Conservation (phyloP, 2,797 vertebrate genomes). For the Heliangelus exortis region DNA sequence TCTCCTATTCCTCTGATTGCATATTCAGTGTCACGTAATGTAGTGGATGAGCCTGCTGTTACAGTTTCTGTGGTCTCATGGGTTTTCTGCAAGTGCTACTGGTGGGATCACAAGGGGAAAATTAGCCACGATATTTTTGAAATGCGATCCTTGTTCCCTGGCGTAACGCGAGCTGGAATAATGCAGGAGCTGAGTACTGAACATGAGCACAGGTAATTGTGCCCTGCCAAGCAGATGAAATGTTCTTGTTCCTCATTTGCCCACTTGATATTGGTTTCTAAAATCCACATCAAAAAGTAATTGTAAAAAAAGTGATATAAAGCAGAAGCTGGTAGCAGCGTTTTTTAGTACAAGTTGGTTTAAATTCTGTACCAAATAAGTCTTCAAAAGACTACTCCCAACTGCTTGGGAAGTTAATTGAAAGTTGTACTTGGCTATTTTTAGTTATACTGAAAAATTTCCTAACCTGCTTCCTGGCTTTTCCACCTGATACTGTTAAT, state of each 20-base stretch:
- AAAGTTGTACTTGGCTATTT: not conserved
- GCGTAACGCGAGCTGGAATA: not conserved
- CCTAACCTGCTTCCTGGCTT: not conserved
- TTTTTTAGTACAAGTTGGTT: rapidly evolving
- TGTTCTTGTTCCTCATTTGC: rapidly evolving
- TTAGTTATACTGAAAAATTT: not conserved
- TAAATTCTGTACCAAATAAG: not conserved
- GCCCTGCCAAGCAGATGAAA: not conserved
- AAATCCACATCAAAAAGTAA: not conserved
- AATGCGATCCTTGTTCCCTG: not conserved
- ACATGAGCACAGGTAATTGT: rapidly evolving
- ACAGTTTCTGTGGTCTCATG: rapidly evolving
- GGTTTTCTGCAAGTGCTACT: not conserved
- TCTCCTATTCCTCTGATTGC: not conserved
- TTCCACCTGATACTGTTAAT: rapidly evolving
- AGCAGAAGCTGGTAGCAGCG: not conserved
- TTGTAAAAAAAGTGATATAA: not conserved
- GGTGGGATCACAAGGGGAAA: not conserved
- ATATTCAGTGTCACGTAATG: rapidly evolving
- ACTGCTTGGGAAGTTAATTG: not conserved
- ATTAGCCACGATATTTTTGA: rapidly evolving
- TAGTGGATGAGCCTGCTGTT: rapidly evolving
- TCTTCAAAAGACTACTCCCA: not conserved
- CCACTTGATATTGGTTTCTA: not conserved
- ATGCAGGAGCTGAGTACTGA: rapidly evolving